Evolutionary conservation across 1,140 invertebrate species (phyloP).

Genomic region (Megalopta genalis): DNA sequence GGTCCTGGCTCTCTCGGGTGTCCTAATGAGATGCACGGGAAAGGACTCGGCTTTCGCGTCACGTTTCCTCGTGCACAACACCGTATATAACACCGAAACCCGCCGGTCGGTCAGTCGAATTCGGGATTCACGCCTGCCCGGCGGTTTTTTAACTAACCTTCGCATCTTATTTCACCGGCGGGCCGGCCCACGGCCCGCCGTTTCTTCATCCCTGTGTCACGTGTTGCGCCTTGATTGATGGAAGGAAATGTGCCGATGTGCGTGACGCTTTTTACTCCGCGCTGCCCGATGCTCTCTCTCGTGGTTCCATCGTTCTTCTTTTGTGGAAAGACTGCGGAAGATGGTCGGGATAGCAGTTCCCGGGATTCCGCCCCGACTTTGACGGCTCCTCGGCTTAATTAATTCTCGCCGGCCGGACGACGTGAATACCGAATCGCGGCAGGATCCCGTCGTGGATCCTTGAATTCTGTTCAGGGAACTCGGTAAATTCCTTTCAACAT

Average conservation of each 20-base stretch:
- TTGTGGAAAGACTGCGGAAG: slow-evolving; percentile 19
- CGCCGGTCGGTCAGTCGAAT: slow-evolving; percentile 29
- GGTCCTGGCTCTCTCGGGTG: slow-evolving; percentile 42
- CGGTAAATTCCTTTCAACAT: too few species aligned
- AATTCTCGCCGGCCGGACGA: background rate
- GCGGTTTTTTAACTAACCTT: background rate
- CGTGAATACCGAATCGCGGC: too few species aligned
- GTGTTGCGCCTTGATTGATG: slow-evolving; percentile 21
- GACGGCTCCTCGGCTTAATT: slow-evolving; percentile 1
- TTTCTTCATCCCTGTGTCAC: background rate
- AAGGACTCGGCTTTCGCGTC: slow-evolving; percentile 65
- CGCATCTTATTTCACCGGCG: too few species aligned
- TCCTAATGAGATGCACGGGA: slow-evolving; percentile 64
- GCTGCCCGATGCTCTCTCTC: background rate
- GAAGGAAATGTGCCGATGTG: slow-evolving; percentile 35
- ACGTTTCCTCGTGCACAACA: slow-evolving; percentile 60
- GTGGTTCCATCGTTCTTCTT: background rate
- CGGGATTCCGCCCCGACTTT: background rate
- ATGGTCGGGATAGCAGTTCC: background rate
- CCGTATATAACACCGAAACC: slow-evolving; percentile 38
- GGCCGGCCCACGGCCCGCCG: too few species aligned
- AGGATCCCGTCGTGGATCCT: too few species aligned
- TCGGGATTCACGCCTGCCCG: slow-evolving; percentile 45
- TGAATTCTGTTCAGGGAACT: too few species aligned
- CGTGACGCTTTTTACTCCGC: slow-evolving; percentile 20